Evolutionary conservation across 1,140 invertebrate species (phyloP), one percentile per base, ranked within the genome.

Genomic region (Elysia chlorotica): DNA sequence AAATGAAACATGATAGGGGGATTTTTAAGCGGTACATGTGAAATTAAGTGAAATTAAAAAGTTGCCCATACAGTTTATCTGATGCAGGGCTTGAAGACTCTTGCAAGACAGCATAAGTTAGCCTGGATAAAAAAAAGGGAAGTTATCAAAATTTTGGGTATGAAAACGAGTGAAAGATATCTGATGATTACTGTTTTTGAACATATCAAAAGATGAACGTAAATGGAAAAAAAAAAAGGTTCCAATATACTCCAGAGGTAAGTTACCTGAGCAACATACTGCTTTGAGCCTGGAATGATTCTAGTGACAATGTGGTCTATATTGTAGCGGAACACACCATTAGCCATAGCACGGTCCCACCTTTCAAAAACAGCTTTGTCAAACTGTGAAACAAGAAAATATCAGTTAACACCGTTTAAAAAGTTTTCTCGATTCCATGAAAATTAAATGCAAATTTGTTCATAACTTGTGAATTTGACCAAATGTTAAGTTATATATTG

Each of bases 241-340:
- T 23, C 6, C 6, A 28, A 23, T 14, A 57, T 23, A 57, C 6
- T 23, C 21, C 31, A 28, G 14, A 4, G 36, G 23, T 10, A 63
- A 6, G 31, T 72, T 76, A 84, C 81, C 82, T 84, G 80, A 30
- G 67, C 77, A 21, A 84, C 77, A 74, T 83, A 84, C 35, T 73
- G 75, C 57, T 79, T 79, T 23, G 74, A 23, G 4, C 83, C 83
- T 28, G 77, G 78, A 30, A 85, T 65, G n/a, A 82, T 78, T 71
- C 78, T 76, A 0, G 81, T 82, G 30, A 80, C 73, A 17, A 85
- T 65, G 48, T 82, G 76, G 67, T 81, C 78, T 37, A 85, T 73
- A 25, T 73, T 62, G 67, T 85, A 85, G n/a, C 79, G 74, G 56
- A 85, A 83, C 59, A 76, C 74, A 35, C 83, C 83, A 59, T 74